Base-by-base conservation (phyloP, 2,888 invertebrate genomes). In the Polia nebulosa region DNA sequence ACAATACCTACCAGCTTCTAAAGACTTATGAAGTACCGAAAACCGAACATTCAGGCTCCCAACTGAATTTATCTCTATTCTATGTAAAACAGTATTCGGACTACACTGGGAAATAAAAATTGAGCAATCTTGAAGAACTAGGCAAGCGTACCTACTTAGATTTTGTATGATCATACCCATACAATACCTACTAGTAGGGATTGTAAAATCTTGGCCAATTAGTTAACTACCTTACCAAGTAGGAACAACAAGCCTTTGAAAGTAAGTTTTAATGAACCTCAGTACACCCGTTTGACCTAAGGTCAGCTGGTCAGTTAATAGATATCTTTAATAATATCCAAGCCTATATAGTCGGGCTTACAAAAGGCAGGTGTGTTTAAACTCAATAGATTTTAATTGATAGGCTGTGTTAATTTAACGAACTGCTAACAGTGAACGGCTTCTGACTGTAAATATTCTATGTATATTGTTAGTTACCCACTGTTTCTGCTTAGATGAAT, bases 321-420 rank as follows among this genome's bases (percentile, higher is more conserved):
- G 72, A 78, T 78, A 71, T 80, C 78, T 78, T 81, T 61, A 49
- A 75, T 70, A 69, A 61, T 74, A 58, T 60, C 9, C 20, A 57
- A 65, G 49, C 27, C 47, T 53, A n/a, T 60, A 61, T 6, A 61
- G 73, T 74, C 34, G 15, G 57, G 62, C 65, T 49, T 44, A 45
- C 39, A 65, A 61, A 52, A 32, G 66, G 79, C 70, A 76, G 79
- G 70, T 81, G 79, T 63, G 62, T 52, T 69, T 59, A 67, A 76
- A 36, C 64, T 68, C 60, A 72, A 79, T 78, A 67, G 62, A 74
- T 56, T 76, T 20, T 63, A 72, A 76, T 65, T 68, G 69, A 72
- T 67, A 64, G 53, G 15, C 56, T 49, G 56, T 61, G 71, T 65
- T 63, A 72, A 71, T 66, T 60, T 39, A 68, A 62, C 56, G 36